Base-by-base conservation (phyloP, 1,140 invertebrate genomes). In the Muscidifurax raptorellus region DNA sequence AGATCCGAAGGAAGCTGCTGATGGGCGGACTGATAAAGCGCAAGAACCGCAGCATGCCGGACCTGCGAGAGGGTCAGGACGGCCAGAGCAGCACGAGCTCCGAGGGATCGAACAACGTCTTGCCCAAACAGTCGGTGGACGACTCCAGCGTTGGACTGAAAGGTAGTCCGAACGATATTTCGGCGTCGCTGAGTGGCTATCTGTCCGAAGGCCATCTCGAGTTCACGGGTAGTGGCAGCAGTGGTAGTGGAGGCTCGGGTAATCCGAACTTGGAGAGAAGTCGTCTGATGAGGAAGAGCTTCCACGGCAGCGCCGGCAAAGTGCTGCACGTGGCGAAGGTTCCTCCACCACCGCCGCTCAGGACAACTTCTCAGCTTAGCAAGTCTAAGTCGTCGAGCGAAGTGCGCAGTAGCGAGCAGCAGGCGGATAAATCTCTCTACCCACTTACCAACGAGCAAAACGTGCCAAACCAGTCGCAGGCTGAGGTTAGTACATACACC, bases 41-140 rank as follows among this genome's bases (percentile, higher is more conserved):
- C 44, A 98, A 98, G 91, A 98, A 98, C 90, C 93, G 97, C 85
- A 98, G 97, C 83, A 97, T 98, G 96, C 97, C 97, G 0, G 97
- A 98, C 94, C 92, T 98, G 25, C 95, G 97, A 2, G 97, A 97
- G 90, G 94, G 94, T 2, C 95, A 96, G 84, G 94, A 94, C 86
- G 93, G 92, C 13, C 91, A 90, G 72, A 71, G 82, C 40, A 88
- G 86, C n/a, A 84, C 36, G 3, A 89, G 76, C 69, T 84, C 84
- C 13, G 88, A 90, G 52, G 92, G 91, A 25, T 94, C 94, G 87
- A 93, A 92, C 4, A 94, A 92, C 52, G 91, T 87, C 74, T 87
- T 92, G 52, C 93, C 94, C 0, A 92, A 95, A 44, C 94, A 94
- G 75, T 95, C 96, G 0, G 94, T 96, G 28, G 96, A 97, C 92